Percentiles rank a stretch among this genome's conserved stretches.
phyloP scores from a whole-genome alignment of 2,888 invertebrate species.

The Petrolisthes manimaculis region DNA sequence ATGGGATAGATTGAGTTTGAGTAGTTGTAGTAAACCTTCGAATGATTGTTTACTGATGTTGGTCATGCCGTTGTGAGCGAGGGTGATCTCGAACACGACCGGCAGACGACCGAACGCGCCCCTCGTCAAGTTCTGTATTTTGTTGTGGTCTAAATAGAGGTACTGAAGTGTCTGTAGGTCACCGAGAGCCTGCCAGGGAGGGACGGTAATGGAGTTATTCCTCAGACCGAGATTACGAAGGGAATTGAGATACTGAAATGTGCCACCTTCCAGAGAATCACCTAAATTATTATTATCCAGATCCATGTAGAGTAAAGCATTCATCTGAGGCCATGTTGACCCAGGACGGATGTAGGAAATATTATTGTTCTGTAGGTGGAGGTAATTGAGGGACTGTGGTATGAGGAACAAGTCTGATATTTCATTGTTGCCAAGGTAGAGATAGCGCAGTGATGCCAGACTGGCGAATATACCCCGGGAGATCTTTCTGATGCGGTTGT shows the following conservation, averaged over 20 bases:
- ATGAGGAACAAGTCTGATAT: conserved; percentile 73
- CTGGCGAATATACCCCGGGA: conserved; percentile 80
- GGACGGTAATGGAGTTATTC: conserved; percentile 78
- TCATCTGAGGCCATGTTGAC: conserved; percentile 85
- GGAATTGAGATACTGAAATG: conserved; percentile 81
- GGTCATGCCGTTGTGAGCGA: conserved; percentile 80
- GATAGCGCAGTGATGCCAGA: conserved; percentile 79
- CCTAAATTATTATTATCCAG: conserved; percentile 80
- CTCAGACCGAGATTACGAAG: conserved; percentile 80
- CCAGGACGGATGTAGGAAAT: conserved; percentile 74
- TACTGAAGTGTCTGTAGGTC: conserved; percentile 84
- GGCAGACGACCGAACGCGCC: conserved; percentile 88
- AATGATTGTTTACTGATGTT: conserved; percentile 81
- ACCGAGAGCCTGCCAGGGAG: conserved; percentile 84
- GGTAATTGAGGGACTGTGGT: conserved; percentile 80
- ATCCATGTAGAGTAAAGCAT: conserved; percentile 83
- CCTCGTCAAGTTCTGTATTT: conserved; percentile 78
- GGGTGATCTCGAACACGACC: conserved; percentile 84
- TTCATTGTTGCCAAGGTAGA: conserved; percentile 68
- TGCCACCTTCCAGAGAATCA: conserved; percentile 78
- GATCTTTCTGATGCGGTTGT: conserved; percentile 76
- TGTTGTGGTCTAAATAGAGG: conserved; percentile 83
- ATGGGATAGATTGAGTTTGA: conserved; percentile 80
- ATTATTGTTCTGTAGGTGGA: conserved; percentile 79
- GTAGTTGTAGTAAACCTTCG: conserved; percentile 84